phyloP scores from a whole-genome alignment of 37 sponge, comb jelly and placozoan species.

The Diacarnus erythraeanus region DNA sequence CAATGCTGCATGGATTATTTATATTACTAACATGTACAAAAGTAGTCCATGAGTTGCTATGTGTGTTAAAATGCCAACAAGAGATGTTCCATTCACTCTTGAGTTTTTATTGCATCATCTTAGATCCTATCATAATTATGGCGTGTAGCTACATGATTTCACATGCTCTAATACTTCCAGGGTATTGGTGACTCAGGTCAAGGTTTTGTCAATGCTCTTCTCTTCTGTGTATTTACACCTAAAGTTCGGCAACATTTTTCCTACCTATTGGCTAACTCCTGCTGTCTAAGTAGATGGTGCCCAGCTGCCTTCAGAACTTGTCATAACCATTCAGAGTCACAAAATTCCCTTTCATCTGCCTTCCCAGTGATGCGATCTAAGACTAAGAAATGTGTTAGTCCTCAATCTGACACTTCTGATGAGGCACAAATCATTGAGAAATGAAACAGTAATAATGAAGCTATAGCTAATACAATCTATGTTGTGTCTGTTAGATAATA shows the following conservation, averaged over 20 bases:
- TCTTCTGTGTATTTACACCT: slow-evolving; percentile 59
- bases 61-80: too few relatives aligned
- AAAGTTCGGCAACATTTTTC: slow-evolving; percentile 41
- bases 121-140: too few relatives aligned
- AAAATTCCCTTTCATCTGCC: not conserved
- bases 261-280: not conserved
- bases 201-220: slow-evolving; percentile 66
- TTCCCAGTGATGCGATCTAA: slow-evolving; percentile 10
- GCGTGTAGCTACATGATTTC: too few relatives aligned
- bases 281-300: not conserved
- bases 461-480: not conserved
- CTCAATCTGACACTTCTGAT: not conserved
- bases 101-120: too few relatives aligned
- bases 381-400: not conserved
- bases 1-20: too few relatives aligned
- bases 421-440: not conserved
- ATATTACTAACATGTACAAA: too few relatives aligned
- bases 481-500: not conserved
- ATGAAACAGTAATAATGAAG: not conserved
- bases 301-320: not conserved
- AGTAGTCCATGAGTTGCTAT: too few relatives aligned
- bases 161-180: too few relatives aligned
- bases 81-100: too few relatives aligned
- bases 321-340: not conserved
- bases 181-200: slow-evolving; percentile 77